Base-by-base conservation (phyloP, 2,797 vertebrate genomes). In the Onychomys arenicola region DNA sequence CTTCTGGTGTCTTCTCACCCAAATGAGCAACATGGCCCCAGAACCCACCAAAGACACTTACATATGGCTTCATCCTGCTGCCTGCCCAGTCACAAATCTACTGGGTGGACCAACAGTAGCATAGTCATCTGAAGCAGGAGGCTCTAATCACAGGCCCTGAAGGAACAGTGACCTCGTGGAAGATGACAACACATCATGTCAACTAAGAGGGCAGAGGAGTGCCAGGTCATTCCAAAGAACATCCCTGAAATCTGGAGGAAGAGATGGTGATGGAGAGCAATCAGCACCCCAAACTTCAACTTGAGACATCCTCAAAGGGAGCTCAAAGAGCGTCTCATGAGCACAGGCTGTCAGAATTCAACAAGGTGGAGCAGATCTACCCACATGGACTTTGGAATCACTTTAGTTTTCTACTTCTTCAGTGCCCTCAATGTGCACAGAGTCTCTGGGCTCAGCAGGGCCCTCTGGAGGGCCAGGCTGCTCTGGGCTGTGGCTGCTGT, bases 401-500 rank as follows among this genome's bases (percentile, higher is more conserved):
- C 91, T 59, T 83, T 89, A n/a, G 40, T 57, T 93, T 97, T 97
- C 98, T 59, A 92, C 94, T 84, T 98, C 98, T 90, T 97, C 94
- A 0, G 96, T 6, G 76, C 87, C 95, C 52, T 80, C 91, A 11
- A 52, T 59, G 83, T 89, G 92, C 59, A 1, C 75, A 59, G 97
- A 94, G 97, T 97, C 97, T 23, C 57, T 94, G 89, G 96, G 93
- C 57, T 97, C 96, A 73, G 88, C 27, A 90, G 97, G 16, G 23
- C 57, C 55, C 59, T 96, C 95, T 4, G 52, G 88, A 2, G 86
- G 82, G 40, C 52, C 59, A 13, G 95, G 90, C n/a, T 95, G 97
- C 34, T 90, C 81, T 0, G 2, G 94, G 96, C 82, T 96, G 37
- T 2, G 83, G 91, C 97, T 61, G 37, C 57, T 34, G 40, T 90